phyloP scores from a whole-genome alignment of 2,797 vertebrate genomes.

The Scarus forsteni region DNA sequence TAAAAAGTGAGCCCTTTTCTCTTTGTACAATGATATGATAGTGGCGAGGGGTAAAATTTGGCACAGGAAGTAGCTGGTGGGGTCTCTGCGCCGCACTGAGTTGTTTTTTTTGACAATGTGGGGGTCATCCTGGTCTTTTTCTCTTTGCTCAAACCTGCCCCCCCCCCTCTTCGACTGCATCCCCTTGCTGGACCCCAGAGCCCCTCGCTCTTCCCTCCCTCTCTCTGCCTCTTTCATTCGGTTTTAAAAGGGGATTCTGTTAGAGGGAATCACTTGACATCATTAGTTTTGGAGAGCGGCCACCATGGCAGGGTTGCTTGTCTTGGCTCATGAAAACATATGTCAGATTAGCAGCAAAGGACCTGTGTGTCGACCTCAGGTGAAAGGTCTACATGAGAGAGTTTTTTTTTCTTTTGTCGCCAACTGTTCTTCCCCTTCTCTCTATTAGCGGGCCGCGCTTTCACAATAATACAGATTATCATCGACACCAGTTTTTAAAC shows the following conservation, averaged over 20 bases:
- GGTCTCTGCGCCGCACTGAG: conserved; percentile 58
- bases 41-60: conserved; percentile 80
- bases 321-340: conserved; percentile 85
- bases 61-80: conserved; percentile 62
- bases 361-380: conserved; percentile 79
- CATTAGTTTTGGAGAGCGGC: conserved; percentile 86
- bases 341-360: conserved; percentile 79
- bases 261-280: conserved; percentile 87
- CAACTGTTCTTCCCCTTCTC: conserved; percentile 11
- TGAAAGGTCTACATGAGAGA: conserved; percentile 77
- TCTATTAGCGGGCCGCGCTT: background rate
- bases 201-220: conserved; percentile 50
- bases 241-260: conserved; percentile 82
- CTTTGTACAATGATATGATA: conserved; percentile 86
- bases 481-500: background rate
- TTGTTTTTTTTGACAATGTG: conserved; percentile 30
- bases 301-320: conserved; percentile 83
- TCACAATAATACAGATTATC: conserved; percentile 8
- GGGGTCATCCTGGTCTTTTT: conserved; percentile 37
- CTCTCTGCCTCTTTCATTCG: conserved; percentile 75
- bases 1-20: conserved; percentile 85
- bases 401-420: conserved; percentile 37
- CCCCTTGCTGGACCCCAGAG: conserved; percentile 47
- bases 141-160: conserved; percentile 52
- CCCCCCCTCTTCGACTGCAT: conserved; percentile 34